Percentiles rank a stretch among this genome's conserved stretches.
phyloP scores from a whole-genome alignment of 2,797 vertebrate species.

The Malurus splendens region DNA sequence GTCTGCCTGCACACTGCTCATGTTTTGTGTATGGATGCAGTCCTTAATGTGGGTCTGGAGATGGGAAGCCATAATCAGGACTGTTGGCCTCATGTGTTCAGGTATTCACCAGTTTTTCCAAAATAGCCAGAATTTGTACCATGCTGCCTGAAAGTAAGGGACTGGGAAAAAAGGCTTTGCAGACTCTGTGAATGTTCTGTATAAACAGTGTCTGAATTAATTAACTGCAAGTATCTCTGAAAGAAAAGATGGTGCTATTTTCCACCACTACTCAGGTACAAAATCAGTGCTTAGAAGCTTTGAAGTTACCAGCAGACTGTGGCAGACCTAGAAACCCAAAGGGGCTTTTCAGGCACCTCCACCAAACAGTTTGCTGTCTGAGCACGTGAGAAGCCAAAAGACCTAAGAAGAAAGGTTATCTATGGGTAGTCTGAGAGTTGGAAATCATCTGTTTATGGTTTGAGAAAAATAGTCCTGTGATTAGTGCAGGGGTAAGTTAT shows the following conservation, averaged over 20 bases:
- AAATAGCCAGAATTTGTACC: background rate
- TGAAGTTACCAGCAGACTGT: background rate
- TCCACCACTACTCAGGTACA: background rate
- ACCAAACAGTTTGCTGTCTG: background rate
- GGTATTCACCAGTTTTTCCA: slow-evolving; percentile 66
- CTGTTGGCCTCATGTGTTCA: slow-evolving; percentile 97
- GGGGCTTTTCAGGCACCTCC: background rate
- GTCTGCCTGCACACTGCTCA: slow-evolving; percentile 92
- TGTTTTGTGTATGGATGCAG: slow-evolving; percentile 95
- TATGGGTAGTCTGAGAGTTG: background rate
- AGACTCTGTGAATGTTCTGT: background rate
- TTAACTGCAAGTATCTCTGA: background rate
- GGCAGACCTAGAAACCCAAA: background rate
- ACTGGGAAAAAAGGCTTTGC: background rate
- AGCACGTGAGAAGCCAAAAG: background rate
- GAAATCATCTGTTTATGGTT: background rate
- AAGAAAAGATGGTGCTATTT: background rate
- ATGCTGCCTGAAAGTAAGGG: background rate
- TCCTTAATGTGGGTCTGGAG: slow-evolving; percentile 92
- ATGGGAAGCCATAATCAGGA: slow-evolving; percentile 98
- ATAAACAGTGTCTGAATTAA: background rate
- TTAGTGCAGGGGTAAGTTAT: background rate
- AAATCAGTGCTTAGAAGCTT: background rate
- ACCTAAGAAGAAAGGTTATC: background rate
- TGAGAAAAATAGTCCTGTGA: background rate